Conservation (phyloP, 2,113 vertebrate species). For the Numida meleagris region DNA sequence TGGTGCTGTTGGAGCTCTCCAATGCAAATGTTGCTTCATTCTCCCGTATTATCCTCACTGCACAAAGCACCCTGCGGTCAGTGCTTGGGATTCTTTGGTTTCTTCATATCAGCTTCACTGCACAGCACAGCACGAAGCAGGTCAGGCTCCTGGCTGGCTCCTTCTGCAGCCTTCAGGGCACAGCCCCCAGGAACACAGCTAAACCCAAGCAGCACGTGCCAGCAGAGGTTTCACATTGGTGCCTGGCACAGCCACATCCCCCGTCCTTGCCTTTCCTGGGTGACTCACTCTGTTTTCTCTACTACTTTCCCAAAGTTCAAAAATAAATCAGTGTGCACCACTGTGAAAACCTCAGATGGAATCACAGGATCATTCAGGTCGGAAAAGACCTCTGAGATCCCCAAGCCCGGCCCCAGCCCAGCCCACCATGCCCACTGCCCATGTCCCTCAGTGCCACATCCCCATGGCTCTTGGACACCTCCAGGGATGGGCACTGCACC, state of each 20-base stretch:
- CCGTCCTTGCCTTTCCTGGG: background rate
- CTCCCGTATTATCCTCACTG: background rate
- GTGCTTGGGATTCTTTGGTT: background rate
- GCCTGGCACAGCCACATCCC: background rate
- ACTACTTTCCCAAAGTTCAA: background rate
- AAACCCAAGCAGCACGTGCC: background rate
- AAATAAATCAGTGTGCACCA: background rate
- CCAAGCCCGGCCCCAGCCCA: too few relatives aligned
- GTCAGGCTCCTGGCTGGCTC: background rate
- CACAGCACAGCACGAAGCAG: background rate
- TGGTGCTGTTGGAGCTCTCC: background rate
- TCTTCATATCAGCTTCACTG: fast-evolving
- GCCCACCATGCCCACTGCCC: too few relatives aligned
- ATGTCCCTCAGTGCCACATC: too few relatives aligned
- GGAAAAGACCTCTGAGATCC: too few relatives aligned
- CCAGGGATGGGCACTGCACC: too few relatives aligned
- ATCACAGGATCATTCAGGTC: too few relatives aligned
- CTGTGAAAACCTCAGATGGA: too few relatives aligned
- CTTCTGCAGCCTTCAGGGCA: fast-evolving
- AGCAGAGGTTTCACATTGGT: background rate
- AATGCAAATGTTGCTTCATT: background rate
- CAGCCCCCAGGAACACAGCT: background rate
- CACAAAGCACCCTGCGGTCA: background rate
- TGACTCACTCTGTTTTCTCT: background rate
- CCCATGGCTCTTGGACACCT: too few relatives aligned